These are phyloP conservation scores for Ageneiosus marmoratus DNA, from an alignment of 2,113 vertebrate genomes.

Conservation along the genomic window DNA sequence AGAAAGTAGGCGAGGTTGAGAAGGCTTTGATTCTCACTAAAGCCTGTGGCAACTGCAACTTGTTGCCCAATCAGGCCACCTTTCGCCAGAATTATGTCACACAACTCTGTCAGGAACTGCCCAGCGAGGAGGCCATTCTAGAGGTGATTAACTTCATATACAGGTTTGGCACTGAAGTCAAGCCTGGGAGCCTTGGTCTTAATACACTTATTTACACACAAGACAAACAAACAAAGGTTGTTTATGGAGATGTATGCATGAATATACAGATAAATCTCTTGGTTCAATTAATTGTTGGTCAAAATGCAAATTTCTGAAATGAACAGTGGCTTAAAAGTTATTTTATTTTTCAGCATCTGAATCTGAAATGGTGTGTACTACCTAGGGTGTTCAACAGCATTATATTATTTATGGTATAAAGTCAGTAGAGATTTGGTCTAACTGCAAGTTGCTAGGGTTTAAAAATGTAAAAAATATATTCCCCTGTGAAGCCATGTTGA, in stretches of 20 bases:
- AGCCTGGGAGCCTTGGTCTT: background rate
- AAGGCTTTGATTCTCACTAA: constrained; percentile 91
- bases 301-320: background rate
- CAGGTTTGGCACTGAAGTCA: background rate
- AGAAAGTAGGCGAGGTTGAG: constrained; percentile 89
- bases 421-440: background rate
- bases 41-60: constrained; percentile 84
- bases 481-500: background rate
- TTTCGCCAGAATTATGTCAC: constrained; percentile 93
- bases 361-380: background rate
- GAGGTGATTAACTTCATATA: constrained; percentile 75
- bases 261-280: too few species aligned
- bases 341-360: background rate
- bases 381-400: background rate
- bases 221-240: background rate
- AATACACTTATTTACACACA: background rate
- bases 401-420: background rate
- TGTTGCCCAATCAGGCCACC: constrained; percentile 82
- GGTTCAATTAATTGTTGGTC: background rate
- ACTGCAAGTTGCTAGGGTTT: background rate
- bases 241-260: background rate
- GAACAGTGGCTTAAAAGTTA: background rate
- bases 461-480: background rate
- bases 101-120: constrained; percentile 89
- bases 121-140: constrained; percentile 91